Conservation (phyloP, 1,140 invertebrate species). For the Drosophila parvula region DNA sequence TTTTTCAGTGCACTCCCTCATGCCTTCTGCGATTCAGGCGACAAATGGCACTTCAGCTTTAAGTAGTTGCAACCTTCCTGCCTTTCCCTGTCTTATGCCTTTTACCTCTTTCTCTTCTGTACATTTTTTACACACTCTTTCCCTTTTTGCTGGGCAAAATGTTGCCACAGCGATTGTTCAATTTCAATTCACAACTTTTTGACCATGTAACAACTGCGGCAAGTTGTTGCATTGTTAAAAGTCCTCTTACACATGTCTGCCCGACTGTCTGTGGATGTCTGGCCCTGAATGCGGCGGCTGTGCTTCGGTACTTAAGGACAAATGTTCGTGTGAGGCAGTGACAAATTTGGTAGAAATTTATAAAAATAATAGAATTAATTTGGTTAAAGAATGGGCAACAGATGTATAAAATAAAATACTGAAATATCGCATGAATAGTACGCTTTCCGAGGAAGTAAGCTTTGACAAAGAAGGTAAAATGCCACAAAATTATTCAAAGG, state of each 20-base stretch:
- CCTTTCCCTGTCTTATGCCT: neutral
- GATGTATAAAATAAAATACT: neutral
- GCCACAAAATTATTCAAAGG: constrained; percentile 1
- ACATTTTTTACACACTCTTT: neutral
- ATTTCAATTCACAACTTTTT: constrained; percentile 75
- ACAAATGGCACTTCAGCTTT: constrained; percentile 35
- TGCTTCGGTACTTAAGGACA: neutral
- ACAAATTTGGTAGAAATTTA: constrained; percentile 29
- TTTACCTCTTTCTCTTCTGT: neutral
- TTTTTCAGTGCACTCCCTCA: constrained; percentile 7
- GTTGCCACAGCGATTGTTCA: constrained; percentile 55
- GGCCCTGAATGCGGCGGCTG: constrained; percentile 1
- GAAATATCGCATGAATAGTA: neutral
- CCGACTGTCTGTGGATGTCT: constrained; percentile 17
- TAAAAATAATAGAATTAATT: constrained; percentile 3
- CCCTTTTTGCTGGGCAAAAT: constrained; percentile 12
- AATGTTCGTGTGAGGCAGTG: neutral
- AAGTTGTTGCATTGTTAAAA: constrained; percentile 72
- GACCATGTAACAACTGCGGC: constrained; percentile 66
- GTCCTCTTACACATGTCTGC: constrained; percentile 59
- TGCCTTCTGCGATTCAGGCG: constrained; percentile 13
- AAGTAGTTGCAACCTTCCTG: constrained; percentile 19
- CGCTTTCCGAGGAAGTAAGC: neutral
- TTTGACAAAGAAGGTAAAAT: neutral
- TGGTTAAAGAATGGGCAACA: neutral